Conservation (phyloP, 53 echinoderm and acorn worm species). For the Echinometra lucunter region DNA sequence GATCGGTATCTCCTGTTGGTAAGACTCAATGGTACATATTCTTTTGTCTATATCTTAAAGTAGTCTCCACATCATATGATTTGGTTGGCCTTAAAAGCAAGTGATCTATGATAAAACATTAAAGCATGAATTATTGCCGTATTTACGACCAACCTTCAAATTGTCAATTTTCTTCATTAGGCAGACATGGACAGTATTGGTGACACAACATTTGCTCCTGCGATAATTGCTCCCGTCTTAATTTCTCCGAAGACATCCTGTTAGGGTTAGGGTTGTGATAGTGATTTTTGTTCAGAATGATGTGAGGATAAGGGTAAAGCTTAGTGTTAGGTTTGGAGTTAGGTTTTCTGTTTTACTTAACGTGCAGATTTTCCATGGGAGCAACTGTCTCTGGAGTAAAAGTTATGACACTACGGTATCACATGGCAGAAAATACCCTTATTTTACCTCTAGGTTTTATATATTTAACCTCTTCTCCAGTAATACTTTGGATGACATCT, state of each 20-base stretch:
- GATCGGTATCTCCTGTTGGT: not conserved
- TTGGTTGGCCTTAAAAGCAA: not conserved
- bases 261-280: no score
- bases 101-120: not conserved
- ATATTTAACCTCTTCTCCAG: slow-evolving; percentile 27
- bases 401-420: not conserved
- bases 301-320: no score
- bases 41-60: not conserved
- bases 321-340: no score
- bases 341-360: no score
- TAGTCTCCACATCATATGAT: not conserved
- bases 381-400: no score
- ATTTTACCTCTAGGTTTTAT: slow-evolving; percentile 6
- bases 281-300: no score
- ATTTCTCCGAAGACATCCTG: no score
- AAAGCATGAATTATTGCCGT: not conserved
- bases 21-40: not conserved
- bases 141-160: not conserved
- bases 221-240: no score
- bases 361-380: no score
- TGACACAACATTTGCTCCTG: no score
- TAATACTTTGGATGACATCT: slow-evolving; percentile 43
- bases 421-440: not conserved
- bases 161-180: slow-evolving; percentile 23
- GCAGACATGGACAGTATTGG: not conserved